Evolutionary conservation across 1,140 invertebrate genomes (phyloP), one percentile per base, ranked within the genome.

Genomic region (Micrasema minimum): DNA sequence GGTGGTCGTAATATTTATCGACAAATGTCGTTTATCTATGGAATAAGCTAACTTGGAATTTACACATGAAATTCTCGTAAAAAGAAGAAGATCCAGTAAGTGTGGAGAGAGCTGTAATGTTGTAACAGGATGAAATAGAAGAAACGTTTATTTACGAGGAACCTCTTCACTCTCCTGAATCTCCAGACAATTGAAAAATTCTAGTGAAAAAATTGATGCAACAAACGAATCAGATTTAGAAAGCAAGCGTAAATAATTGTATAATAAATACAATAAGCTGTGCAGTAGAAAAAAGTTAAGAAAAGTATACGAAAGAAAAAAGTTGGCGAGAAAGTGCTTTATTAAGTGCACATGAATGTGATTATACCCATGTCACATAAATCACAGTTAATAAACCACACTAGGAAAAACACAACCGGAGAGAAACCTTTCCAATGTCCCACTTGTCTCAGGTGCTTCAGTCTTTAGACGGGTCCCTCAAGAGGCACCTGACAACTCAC

Each of bases 351-450:
- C 41, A 71, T 31, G 18, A 57, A 0, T 75, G 72, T 18, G 72
- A 48, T 14, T 71, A 69, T 16, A 16, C 26, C n/a, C 57, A 38
- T 16, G 4, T n/a, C 31, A 2, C 31, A 55, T 14, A 69, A 59
- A 14, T 26, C 12, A 12, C 48, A 59, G 26, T 22, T 71, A 6
- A 45, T 64, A 12, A 61, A 50, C 1, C 72, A 75, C 62, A 71
- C n/a, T n/a, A n/a, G 65, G 0, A 46, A 65, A 45, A 69, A 75
- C 41, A 69, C n/a, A 69, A 72, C 72, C 1, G 65, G 55, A 18
- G 69, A 75, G 48, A 75, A 71, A 41, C 69, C 72, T 1, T 69
- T 68, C 51, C 14, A 75, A 23, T 73, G 72, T 22, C 9, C 66
- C n/a, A 26, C 70, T 10, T 75, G 75, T 35, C 23, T 66, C 10